phyloP scores from a whole-genome alignment of 2,888 invertebrate species.

The Zaprionus obscuricornis region DNA sequence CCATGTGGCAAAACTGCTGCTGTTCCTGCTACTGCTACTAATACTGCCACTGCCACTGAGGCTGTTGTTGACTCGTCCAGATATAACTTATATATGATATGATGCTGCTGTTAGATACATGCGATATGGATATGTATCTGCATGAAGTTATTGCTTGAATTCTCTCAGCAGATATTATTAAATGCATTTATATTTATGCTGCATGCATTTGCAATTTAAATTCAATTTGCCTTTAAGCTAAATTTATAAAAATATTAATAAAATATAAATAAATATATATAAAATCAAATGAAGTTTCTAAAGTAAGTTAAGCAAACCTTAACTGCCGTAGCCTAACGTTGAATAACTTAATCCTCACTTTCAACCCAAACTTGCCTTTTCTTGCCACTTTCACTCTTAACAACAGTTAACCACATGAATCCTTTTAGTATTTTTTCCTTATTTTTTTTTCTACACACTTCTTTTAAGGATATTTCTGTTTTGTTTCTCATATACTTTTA shows the following conservation, averaged over 20 bases:
- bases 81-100: no score
- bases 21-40: no score
- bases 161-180: slow-evolving; percentile 25
- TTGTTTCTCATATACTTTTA: slow-evolving; percentile 20
- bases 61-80: slow-evolving; percentile 54
- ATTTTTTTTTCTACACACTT: no score
- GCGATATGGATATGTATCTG: slow-evolving; percentile 58
- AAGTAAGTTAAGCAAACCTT: no score
- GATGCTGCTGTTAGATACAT: slow-evolving; percentile 41
- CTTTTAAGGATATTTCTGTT: slow-evolving; percentile 3
- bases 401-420: not conserved
- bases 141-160: slow-evolving; percentile 51
- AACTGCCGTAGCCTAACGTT: not conserved
- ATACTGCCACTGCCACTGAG: no score
- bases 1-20: slow-evolving; percentile 29
- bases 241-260: no score
- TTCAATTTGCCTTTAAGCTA: slow-evolving; percentile 33
- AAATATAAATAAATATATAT: no score
- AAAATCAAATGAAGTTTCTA: no score
- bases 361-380: no score
- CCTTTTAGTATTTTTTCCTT: slow-evolving; percentile 17
- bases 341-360: slow-evolving; percentile 8
- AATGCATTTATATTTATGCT: slow-evolving; percentile 22
- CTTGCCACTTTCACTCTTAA: not conserved
- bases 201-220: slow-evolving; percentile 31